Conservation (phyloP, 2,888 invertebrate genomes). For the Iselma pallidipennis region DNA sequence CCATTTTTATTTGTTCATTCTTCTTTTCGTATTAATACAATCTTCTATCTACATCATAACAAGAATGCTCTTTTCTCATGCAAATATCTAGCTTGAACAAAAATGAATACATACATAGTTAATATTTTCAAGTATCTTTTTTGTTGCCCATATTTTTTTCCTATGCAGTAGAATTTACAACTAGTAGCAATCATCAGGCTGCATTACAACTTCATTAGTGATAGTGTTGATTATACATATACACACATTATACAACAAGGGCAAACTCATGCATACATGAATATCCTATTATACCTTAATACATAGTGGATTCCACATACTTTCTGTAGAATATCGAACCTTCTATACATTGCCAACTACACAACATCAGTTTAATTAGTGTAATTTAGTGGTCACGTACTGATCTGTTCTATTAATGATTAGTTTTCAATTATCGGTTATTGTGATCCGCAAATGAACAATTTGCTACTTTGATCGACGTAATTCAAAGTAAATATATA, state of each 20-base stretch:
- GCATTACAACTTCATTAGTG: slow-evolving; percentile 37
- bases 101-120: not conserved
- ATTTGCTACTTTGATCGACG: no score
- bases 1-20: not conserved
- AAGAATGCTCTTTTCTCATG: not conserved
- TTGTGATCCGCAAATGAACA: no score
- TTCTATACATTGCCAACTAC: not conserved
- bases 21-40: not conserved
- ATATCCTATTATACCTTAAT: slow-evolving; percentile 29
- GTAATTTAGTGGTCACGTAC: not conserved
- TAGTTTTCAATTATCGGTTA: not conserved
- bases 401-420: not conserved
- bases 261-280: slow-evolving; percentile 39
- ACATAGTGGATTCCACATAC: not conserved
- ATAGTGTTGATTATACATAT: slow-evolving; percentile 33
- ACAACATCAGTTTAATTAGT: not conserved
- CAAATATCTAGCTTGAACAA: not conserved
- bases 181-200: slow-evolving; percentile 11
- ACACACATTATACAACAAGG: slow-evolving; percentile 27
- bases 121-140: no score
- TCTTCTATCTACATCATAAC: not conserved
- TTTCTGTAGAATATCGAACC: not conserved
- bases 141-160: no score
- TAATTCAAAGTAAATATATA: no score
- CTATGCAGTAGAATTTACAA: not conserved